phyloP scores from a whole-genome alignment of 1,140 invertebrate species.

The Drosophila pseudoananassae region DNA sequence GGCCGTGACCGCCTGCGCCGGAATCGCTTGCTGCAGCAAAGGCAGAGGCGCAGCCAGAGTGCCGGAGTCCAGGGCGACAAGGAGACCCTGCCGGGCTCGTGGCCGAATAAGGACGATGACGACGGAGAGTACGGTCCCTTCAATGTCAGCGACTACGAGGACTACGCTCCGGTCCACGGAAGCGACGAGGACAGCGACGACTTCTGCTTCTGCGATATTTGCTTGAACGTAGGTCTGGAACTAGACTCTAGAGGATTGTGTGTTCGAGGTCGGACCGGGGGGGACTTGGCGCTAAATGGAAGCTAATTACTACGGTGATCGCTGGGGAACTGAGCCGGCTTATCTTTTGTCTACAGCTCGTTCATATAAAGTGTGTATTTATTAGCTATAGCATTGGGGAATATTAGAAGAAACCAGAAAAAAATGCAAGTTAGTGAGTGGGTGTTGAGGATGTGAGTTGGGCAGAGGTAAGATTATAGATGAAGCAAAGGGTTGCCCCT shows the following conservation, averaged over 20 bases:
- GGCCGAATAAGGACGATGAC: slow-evolving; percentile 19
- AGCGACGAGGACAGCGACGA: slow-evolving; percentile 84
- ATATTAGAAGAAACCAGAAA: neutral
- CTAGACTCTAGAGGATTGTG: too few species aligned
- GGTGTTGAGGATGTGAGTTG: neutral
- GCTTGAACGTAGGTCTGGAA: slow-evolving; percentile 86
- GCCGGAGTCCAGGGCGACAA: slow-evolving; percentile 11
- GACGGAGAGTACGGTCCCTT: slow-evolving; percentile 69
- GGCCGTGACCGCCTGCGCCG: slow-evolving; percentile 28
- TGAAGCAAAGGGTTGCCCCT: too few species aligned
- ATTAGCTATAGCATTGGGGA: neutral
- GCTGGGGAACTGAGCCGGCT: neutral
- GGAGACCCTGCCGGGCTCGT: neutral
- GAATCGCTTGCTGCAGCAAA: slow-evolving; percentile 31
- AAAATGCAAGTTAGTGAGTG: neutral
- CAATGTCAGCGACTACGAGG: slow-evolving; percentile 61
- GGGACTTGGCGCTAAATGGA: neutral
- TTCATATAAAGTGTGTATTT: neutral
- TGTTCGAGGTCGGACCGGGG: too few species aligned
- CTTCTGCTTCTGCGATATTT: slow-evolving; percentile 90
- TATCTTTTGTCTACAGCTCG: neutral
- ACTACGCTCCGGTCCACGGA: slow-evolving; percentile 47
- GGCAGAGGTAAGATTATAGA: too few species aligned
- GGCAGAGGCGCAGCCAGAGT: slow-evolving; percentile 45
- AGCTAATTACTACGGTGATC: neutral